A percentile compares a stretch with the other conserved stretches of the same genome.
Conservation (phyloP, 2,113 vertebrate species). For the Centropus bengalensis region DNA sequence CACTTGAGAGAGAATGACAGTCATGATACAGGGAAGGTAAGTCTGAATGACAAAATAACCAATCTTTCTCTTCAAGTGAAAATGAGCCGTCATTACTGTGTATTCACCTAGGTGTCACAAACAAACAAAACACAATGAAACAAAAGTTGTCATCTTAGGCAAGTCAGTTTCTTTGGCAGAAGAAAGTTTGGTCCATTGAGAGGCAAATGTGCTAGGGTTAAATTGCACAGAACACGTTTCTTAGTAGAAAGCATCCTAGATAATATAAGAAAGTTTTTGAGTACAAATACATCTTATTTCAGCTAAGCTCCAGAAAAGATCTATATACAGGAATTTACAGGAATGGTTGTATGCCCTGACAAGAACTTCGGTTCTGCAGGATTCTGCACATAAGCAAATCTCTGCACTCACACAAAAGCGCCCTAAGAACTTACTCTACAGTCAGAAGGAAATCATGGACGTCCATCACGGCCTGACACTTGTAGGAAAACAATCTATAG, state of each 20-base stretch:
- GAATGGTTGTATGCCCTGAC: background rate
- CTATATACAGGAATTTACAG: background rate
- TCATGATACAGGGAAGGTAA: conserved; percentile 99
- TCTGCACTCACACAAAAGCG: background rate
- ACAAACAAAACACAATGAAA: conserved; percentile 47
- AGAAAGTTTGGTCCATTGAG: background rate
- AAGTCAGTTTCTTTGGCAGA: background rate
- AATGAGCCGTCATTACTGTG: conserved; percentile 98
- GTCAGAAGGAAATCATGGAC: background rate
- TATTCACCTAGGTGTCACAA: conserved; percentile 87
- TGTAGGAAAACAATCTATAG: background rate
- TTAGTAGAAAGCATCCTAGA: background rate
- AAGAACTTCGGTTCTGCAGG: background rate
- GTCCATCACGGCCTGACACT: background rate
- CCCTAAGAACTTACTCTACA: background rate
- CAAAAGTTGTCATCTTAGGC: background rate
- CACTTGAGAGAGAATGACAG: conserved; percentile 98
- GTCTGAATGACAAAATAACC: conserved; percentile 99
- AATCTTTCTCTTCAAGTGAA: conserved; percentile 99
- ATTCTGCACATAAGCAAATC: background rate
- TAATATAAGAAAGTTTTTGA: background rate
- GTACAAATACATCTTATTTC: background rate
- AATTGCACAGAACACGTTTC: background rate
- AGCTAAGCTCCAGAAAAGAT: background rate
- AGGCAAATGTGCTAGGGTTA: background rate